These are phyloP conservation scores for Protophormia terraenovae DNA, from an alignment of 2,888 invertebrate genomes.

Conservation along the genomic window DNA sequence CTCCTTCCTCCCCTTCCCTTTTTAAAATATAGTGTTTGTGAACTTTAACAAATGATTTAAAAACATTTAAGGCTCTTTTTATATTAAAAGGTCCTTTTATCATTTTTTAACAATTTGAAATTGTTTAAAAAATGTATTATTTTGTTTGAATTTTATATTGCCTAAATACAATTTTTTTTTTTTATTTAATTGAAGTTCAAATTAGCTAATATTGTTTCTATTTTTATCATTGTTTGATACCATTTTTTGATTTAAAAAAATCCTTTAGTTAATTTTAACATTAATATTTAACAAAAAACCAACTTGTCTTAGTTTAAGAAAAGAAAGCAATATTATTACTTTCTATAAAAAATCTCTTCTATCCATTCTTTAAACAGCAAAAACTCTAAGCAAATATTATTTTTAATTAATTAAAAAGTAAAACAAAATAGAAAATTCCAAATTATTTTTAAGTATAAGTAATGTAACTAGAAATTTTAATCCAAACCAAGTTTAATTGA, in stretches of 20 bases:
- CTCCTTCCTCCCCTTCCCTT: neutral
- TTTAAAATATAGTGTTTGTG: slow-evolving; percentile 40
- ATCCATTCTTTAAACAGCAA: neutral
- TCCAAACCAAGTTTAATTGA: neutral
- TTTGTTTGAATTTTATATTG: slow-evolving; percentile 8
- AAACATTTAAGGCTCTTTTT: slow-evolving; percentile 51
- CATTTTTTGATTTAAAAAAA: neutral
- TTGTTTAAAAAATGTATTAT: slow-evolving; percentile 23
- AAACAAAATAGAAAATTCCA: neutral
- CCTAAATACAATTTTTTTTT: neutral
- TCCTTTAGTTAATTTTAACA: slow-evolving; percentile 14
- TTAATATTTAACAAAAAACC: slow-evolving; percentile 2
- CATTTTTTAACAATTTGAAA: slow-evolving; percentile 14
- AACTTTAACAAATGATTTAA: neutral
- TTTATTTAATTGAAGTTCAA: slow-evolving; percentile 49
- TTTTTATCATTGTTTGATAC: slow-evolving; percentile 22
- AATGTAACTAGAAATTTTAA: slow-evolving; percentile 40
- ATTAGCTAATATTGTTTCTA: slow-evolving; percentile 43
- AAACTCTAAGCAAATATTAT: neutral
- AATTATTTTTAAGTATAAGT: slow-evolving; percentile 22
- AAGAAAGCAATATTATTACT: slow-evolving; percentile 35
- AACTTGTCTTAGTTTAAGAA: neutral
- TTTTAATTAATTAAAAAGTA: neutral
- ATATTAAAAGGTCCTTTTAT: neutral
- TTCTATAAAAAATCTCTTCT: neutral